Conservation (phyloP, 2,113 vertebrate species). For the Ammodramus savannarum region DNA sequence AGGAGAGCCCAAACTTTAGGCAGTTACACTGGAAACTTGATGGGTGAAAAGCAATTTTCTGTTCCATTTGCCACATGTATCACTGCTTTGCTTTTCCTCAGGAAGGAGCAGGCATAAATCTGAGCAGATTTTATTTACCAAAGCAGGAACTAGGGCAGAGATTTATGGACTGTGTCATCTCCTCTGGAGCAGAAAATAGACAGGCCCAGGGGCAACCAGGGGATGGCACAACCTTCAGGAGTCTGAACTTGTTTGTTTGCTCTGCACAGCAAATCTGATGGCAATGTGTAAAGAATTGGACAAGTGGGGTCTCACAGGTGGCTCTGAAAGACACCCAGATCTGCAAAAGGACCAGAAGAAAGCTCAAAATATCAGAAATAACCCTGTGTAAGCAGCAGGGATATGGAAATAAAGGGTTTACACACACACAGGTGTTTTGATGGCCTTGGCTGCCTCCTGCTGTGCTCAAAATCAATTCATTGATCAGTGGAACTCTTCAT, state of each 20-base stretch:
- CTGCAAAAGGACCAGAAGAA: not conserved
- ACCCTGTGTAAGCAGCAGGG: not conserved
- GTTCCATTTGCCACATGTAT: not conserved
- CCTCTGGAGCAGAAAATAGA: constrained; percentile 27
- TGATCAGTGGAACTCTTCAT: not conserved
- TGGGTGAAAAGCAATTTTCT: constrained; percentile 4
- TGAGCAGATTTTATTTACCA: not conserved
- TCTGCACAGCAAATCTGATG: not conserved
- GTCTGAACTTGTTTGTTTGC: not conserved
- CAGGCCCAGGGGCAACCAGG: not conserved
- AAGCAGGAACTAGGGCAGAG: not conserved
- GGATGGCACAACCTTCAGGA: not conserved
- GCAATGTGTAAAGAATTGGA: not conserved
- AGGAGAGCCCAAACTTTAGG: not conserved
- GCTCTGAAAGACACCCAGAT: not conserved
- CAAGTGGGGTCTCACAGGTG: not conserved
- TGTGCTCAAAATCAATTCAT: not conserved
- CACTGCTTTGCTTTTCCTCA: not conserved
- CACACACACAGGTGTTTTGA: not conserved
- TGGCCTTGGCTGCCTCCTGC: not conserved
- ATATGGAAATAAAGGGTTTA: not conserved
- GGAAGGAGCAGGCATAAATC: not conserved
- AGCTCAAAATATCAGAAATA: not conserved
- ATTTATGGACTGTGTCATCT: not conserved
- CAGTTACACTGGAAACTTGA: not conserved